A percentile compares a stretch with the other conserved stretches of the same genome.
Conservation (phyloP, 2,888 invertebrate genomes). For the Argyra leucocephala region DNA sequence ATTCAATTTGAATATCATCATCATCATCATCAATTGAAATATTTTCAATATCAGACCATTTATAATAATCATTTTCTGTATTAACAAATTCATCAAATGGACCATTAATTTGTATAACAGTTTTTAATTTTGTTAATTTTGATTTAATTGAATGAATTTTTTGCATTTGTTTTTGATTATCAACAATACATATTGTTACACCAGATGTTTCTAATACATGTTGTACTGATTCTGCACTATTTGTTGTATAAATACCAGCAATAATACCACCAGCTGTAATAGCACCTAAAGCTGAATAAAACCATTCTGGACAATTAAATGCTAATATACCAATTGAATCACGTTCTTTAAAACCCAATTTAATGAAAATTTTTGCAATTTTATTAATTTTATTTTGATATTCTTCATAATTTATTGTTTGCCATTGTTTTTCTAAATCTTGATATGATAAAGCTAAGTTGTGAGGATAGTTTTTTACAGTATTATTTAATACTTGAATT, state of each 20-base stretch:
- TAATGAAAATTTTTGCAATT: slow-evolving; percentile 70
- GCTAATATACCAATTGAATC: slow-evolving; percentile 79
- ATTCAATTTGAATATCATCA: slow-evolving; percentile 51
- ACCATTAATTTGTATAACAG: slow-evolving; percentile 51
- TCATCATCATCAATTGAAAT: slow-evolving; percentile 35
- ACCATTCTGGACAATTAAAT: slow-evolving; percentile 88
- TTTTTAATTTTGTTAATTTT: slow-evolving; percentile 62
- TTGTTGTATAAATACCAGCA: slow-evolving; percentile 83
- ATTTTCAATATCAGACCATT: slow-evolving; percentile 29
- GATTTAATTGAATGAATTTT: slow-evolving; percentile 63
- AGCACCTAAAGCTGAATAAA: slow-evolving; percentile 69
- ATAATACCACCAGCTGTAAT: slow-evolving; percentile 80
- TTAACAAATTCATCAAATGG: slow-evolving; percentile 36
- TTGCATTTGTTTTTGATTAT: slow-evolving; percentile 72
- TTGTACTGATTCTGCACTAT: slow-evolving; percentile 72
- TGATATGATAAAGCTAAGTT: slow-evolving; percentile 57
- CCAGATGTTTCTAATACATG: slow-evolving; percentile 62
- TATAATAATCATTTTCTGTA: slow-evolving; percentile 35
- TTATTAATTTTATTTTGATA: slow-evolving; percentile 62
- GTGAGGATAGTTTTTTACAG: slow-evolving; percentile 53
- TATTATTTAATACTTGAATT: slow-evolving; percentile 57
- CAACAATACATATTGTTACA: slow-evolving; percentile 77
- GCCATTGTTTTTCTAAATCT: slow-evolving; percentile 59
- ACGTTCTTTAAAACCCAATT: slow-evolving; percentile 63
- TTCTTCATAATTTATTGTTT: slow-evolving; percentile 58